Percentiles rank a stretch among this genome's conserved stretches.
phyloP scores from a whole-genome alignment of 37 sponge, comb jelly and placozoan species.

The Eunapius fragilis region DNA sequence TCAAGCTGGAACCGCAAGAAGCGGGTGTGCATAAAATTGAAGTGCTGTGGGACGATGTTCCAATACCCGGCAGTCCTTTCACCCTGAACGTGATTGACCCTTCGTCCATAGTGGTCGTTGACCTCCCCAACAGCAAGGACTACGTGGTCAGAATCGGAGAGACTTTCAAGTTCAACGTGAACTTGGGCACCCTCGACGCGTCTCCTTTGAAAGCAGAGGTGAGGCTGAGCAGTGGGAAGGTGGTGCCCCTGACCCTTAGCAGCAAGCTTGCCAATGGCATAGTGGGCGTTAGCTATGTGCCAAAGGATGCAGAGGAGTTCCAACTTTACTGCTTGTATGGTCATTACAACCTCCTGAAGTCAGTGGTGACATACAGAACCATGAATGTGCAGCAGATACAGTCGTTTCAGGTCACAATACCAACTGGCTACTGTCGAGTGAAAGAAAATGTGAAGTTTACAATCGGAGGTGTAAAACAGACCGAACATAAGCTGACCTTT shows the following conservation, averaged over 20 bases:
- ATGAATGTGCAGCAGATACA: conserved; percentile 27
- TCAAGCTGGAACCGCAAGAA: conserved; percentile 62
- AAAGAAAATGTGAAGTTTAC: conserved; percentile 68
- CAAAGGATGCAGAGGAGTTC: conserved; percentile 44
- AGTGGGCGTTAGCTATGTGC: conserved; percentile 11
- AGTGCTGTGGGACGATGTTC: conserved; percentile 72
- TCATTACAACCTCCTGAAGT: conserved; percentile 32
- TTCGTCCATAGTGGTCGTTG: conserved; percentile 27
- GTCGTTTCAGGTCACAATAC: conserved; percentile 40
- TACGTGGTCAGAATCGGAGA: conserved; percentile 34
- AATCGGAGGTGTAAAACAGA: conserved; percentile 51
- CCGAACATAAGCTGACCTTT: conserved; percentile 31
- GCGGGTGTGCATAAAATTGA: conserved; percentile 72
- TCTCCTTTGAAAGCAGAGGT: conserved; percentile 22
- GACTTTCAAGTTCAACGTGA: conserved; percentile 37
- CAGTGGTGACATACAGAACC: conserved; percentile 42
- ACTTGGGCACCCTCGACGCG: conserved; percentile 42
- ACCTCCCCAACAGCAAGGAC: conserved; percentile 39
- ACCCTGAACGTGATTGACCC: conserved; percentile 69
- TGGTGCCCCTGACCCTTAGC: neutral
- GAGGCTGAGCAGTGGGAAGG: conserved; percentile 22
- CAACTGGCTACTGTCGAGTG: conserved; percentile 50
- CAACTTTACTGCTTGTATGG: conserved; percentile 42
- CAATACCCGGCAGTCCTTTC: conserved; percentile 85
- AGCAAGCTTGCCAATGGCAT: conserved; percentile 12